These are phyloP conservation scores for Anastrepha ludens DNA, from an alignment of 1,140 invertebrate species.

Conservation along the genomic window DNA sequence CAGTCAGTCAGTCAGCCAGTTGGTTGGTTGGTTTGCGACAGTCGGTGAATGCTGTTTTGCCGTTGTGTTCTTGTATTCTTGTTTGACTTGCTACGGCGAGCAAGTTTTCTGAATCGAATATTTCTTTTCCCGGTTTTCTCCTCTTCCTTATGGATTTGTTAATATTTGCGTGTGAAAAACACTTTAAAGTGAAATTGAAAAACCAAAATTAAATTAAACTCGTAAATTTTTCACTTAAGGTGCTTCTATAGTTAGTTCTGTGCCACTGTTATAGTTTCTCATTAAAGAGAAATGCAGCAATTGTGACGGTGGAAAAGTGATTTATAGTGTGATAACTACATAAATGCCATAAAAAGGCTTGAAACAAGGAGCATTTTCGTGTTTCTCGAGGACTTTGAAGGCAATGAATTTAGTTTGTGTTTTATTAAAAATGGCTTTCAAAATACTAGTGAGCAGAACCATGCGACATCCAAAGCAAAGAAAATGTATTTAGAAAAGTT, in stretches of 20 bases:
- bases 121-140: background rate
- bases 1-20: background rate
- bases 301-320: background rate
- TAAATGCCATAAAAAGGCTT: too few relatives aligned
- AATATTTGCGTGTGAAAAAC: constrained; percentile 31
- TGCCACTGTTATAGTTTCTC: background rate
- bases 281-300: background rate
- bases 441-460: too few relatives aligned
- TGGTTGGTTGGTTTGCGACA: background rate
- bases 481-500: too few relatives aligned
- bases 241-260: background rate
- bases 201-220: constrained; percentile 49
- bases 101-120: background rate
- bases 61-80: background rate
- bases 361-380: too few relatives aligned
- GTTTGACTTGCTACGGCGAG: background rate
- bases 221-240: constrained; percentile 8
- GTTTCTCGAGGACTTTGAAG: too few relatives aligned
- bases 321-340: background rate
- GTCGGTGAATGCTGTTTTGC: background rate
- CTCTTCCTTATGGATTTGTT: background rate
- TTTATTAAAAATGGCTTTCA: too few relatives aligned
- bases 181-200: constrained; percentile 43
- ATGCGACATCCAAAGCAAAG: too few relatives aligned
- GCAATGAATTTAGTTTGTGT: too few relatives aligned